Percentiles rank a stretch among this genome's conserved stretches.
phyloP scores from a whole-genome alignment of 2,113 vertebrate species.

The Muntiacus reevesi region DNA sequence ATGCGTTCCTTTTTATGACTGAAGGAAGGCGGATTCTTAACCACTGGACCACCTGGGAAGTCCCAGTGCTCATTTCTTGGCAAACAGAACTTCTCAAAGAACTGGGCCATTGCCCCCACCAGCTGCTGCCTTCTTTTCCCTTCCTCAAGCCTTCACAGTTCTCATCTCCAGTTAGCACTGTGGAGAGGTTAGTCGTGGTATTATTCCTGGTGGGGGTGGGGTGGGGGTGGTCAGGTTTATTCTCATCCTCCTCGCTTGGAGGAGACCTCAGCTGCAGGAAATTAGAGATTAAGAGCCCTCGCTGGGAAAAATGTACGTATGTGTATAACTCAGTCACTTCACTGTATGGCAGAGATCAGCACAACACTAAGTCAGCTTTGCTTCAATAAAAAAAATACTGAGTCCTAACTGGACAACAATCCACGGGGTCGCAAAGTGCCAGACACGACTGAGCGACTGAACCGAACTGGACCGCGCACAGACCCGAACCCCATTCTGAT shows the following conservation, averaged over 20 bases:
- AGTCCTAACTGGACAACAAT: no score
- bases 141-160: not conserved
- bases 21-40: no score
- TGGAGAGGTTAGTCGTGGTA: not conserved
- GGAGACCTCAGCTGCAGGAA: not conserved
- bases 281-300: not conserved
- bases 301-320: no score
- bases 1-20: no score
- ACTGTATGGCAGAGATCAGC: no score
- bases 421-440: accelerated
- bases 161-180: not conserved
- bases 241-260: not conserved
- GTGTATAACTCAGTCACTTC: no score
- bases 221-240: not conserved
- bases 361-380: no score
- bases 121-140: not conserved
- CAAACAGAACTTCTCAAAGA: not conserved
- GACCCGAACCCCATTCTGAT: not conserved
- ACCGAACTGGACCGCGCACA: no score
- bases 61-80: not conserved
- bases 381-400: no score
- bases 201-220: not conserved
- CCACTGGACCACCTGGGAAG: no score
- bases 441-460: no score
- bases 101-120: not conserved